phyloP scores from a whole-genome alignment of 2,888 invertebrate species.

The Ditula angustiorana region DNA sequence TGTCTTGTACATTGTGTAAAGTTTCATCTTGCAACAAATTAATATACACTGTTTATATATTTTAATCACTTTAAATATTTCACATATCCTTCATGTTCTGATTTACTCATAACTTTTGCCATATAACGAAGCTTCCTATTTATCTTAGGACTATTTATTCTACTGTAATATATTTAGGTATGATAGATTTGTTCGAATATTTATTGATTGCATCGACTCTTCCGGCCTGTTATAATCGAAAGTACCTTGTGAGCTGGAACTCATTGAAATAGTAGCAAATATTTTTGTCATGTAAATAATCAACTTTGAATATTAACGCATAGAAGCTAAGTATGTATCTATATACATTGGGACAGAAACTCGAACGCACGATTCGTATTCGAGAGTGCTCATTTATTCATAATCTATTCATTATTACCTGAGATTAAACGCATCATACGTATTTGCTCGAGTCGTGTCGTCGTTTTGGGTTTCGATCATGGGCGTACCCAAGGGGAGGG shows the following conservation, averaged over 20 bases:
- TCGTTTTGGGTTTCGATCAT: no score
- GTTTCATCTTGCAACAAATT: conserved; percentile 52
- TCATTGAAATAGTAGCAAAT: conserved; percentile 1
- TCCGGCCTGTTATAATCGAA: conserved; percentile 12
- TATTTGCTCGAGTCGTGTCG: no score
- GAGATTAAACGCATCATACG: no score
- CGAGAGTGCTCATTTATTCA: no score
- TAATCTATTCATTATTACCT: no score
- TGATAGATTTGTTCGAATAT: conserved; percentile 23
- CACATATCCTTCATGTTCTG: conserved; percentile 30
- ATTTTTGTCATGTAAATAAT: background rate
- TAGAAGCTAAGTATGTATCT: background rate
- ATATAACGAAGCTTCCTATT: conserved; percentile 42
- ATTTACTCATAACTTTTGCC: conserved; percentile 39
- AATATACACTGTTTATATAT: conserved; percentile 38
- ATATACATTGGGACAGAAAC: background rate
- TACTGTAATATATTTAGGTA: conserved; percentile 35
- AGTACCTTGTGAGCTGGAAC: conserved; percentile 21
- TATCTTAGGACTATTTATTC: conserved; percentile 38
- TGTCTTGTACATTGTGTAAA: conserved; percentile 72
- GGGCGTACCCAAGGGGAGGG: no score
- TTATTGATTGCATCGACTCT: conserved; percentile 29
- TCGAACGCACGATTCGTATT: no score
- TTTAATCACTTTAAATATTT: conserved; percentile 28
- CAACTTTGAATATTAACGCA: background rate